Conservation (phyloP, 2,113 vertebrate genomes). For the Thinocorus orbignyianus region DNA sequence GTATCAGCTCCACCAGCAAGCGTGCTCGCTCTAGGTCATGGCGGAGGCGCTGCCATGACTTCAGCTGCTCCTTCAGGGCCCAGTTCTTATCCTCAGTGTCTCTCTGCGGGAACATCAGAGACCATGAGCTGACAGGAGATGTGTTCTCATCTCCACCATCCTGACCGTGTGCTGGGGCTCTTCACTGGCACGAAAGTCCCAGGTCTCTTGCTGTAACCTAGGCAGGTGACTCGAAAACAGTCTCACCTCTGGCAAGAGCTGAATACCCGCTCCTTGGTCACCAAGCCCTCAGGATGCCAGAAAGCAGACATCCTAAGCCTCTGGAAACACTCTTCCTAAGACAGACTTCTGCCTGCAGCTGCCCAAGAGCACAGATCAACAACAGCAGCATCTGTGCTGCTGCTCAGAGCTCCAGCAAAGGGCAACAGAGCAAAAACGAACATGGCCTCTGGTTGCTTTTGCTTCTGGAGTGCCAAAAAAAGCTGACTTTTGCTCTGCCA, state of each 20-base stretch:
- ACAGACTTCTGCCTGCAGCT: background rate
- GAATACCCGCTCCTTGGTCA: background rate
- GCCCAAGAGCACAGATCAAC: background rate
- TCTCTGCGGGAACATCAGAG: constrained; percentile 79
- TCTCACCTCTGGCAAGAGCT: background rate
- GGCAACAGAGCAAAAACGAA: background rate
- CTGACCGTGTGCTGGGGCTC: background rate
- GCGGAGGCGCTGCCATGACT: constrained; percentile 96
- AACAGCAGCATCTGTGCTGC: background rate
- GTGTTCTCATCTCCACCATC: background rate
- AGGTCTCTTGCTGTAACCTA: background rate
- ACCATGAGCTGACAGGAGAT: constrained; percentile 25
- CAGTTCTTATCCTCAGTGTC: constrained; percentile 94
- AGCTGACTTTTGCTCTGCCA: background rate
- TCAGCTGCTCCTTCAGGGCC: constrained; percentile 95
- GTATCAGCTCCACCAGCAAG: constrained; percentile 96
- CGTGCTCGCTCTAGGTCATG: constrained; percentile 96
- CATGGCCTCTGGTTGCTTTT: background rate
- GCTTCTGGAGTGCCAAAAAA: background rate
- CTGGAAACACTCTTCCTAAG: background rate
- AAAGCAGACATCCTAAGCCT: background rate
- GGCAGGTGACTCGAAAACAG: background rate
- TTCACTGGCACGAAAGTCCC: background rate
- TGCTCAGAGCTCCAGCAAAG: background rate
- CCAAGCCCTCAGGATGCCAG: background rate